Percentiles rank a stretch among this genome's conserved stretches.
Conservation (phyloP, 2,888 invertebrate genomes). For the Parnassius smintheus region DNA sequence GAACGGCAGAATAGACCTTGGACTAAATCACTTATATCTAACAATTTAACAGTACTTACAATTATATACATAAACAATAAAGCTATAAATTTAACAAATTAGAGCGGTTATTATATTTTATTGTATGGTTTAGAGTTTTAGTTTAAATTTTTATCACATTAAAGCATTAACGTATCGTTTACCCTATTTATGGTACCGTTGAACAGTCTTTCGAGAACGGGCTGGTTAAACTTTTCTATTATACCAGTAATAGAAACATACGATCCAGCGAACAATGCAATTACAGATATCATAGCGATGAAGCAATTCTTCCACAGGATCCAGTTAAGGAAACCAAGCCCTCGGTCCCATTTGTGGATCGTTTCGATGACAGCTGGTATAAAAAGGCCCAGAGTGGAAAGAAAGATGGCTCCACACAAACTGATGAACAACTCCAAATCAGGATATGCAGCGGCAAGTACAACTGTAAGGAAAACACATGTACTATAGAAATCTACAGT, state of each 20-base stretch:
- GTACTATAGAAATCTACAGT: no score
- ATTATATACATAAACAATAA: no score
- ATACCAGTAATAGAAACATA: constrained; percentile 62
- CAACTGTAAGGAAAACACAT: constrained; percentile 74
- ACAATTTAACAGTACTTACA: no score
- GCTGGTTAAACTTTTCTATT: constrained; percentile 49
- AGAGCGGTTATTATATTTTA: not conserved
- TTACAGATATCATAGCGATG: constrained; percentile 56
- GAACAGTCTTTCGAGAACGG: constrained; percentile 20
- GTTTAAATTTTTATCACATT: not conserved
- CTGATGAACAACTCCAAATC: constrained; percentile 93
- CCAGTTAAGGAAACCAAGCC: constrained; percentile 84
- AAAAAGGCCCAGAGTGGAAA: constrained; percentile 86
- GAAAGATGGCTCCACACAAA: constrained; percentile 89
- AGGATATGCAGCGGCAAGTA: constrained; percentile 89
- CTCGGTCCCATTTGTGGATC: constrained; percentile 83
- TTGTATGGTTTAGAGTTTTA: not conserved
- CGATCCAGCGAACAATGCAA: constrained; percentile 68
- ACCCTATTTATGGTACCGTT: constrained; percentile 19
- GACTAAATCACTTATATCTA: no score
- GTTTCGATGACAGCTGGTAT: constrained; percentile 88
- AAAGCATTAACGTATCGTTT: constrained; percentile 19
- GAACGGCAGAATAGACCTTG: no score
- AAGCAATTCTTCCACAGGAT: constrained; percentile 85
- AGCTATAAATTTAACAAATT: no score